Conservation (phyloP, 2,797 vertebrate species). For the Acestrorhynchus altus region DNA sequence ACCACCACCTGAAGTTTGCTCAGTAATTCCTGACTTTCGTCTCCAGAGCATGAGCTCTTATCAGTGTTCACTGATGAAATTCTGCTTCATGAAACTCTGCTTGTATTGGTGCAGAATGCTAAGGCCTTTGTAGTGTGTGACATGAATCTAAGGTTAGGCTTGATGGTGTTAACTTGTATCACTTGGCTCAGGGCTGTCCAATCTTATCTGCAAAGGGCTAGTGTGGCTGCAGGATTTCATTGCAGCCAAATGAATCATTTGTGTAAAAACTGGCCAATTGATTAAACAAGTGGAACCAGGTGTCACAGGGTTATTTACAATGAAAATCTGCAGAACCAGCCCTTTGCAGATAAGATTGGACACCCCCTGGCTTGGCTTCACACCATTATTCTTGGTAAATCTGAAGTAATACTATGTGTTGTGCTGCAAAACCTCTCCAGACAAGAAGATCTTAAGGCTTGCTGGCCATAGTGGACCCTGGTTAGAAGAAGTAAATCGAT, state of each 20-base stretch:
- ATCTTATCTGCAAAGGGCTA: no score
- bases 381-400: neutral
- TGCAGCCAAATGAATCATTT: no score
- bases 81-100: no score
- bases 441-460: neutral
- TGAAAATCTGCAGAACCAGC: no score
- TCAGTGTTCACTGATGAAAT: no score
- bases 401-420: neutral
- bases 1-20: neutral
- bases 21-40: neutral
- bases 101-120: neutral
- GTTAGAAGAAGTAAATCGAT: slow-evolving; percentile 15
- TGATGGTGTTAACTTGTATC: no score
- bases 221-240: no score
- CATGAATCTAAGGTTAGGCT: neutral
- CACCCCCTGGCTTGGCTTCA: neutral
- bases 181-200: no score
- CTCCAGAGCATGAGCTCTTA: neutral
- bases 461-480: neutral
- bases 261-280: no score
- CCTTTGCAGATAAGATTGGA: no score
- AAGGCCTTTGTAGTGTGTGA: neutral
- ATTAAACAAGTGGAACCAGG: no score
- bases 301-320: no score
- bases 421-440: neutral